Conservation (phyloP, 2,113 vertebrate genomes). For the Gulo gulo region DNA sequence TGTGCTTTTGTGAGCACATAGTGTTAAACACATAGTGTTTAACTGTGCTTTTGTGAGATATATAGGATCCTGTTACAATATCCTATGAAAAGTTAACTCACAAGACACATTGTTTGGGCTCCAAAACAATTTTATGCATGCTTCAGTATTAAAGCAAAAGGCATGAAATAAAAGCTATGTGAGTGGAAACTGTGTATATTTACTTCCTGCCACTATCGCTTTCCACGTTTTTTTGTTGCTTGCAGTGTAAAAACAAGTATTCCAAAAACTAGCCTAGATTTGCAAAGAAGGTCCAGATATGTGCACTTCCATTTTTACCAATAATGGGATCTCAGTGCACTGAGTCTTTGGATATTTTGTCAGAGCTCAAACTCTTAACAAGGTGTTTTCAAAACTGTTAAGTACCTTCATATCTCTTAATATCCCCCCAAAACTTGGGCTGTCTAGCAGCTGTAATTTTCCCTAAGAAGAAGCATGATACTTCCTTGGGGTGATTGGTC, state of each 20-base stretch:
- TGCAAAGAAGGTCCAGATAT: not conserved
- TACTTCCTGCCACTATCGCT: not conserved
- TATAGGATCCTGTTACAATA: not conserved
- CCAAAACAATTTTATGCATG: not conserved
- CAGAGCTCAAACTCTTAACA: not conserved
- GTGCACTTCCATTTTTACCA: not conserved
- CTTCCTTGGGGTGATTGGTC: not conserved
- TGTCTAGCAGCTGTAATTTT: not conserved
- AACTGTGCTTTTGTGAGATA: not conserved
- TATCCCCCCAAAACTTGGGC: not conserved
- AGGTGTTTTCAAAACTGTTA: not conserved
- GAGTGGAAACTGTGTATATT: not conserved
- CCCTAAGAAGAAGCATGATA: not conserved
- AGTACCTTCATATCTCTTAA: not conserved
- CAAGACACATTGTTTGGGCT: not conserved
- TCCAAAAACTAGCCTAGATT: not conserved
- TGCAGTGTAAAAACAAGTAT: not conserved
- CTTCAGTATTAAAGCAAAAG: not conserved
- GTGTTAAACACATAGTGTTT: no score
- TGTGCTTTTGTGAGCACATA: not conserved
- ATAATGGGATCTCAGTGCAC: not conserved
- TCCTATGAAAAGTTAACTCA: not conserved
- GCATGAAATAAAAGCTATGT: not conserved
- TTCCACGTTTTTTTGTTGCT: not conserved
- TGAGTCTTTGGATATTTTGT: not conserved